A percentile compares a stretch with the other conserved stretches of the same genome.
Evolutionary conservation across 37 sponge, comb jelly and placozoan species (phyloP).

Genomic region (Axinella damicornis): DNA sequence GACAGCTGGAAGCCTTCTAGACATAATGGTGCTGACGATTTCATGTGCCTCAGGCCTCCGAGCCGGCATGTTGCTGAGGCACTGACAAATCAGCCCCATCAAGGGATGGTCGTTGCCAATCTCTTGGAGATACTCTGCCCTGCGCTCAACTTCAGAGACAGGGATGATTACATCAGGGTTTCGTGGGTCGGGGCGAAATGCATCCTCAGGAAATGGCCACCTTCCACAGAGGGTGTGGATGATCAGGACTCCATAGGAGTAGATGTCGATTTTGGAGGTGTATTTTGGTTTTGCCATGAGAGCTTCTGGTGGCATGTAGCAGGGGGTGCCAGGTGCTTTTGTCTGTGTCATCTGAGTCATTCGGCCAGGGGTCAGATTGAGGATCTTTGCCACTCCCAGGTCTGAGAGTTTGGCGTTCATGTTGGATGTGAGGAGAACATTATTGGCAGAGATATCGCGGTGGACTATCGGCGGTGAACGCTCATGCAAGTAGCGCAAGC

Average conservation of each 20-base stretch:
- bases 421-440: conserved; percentile 22
- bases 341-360: conserved; percentile 17
- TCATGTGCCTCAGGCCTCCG: too few species aligned
- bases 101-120: too few species aligned
- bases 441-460: conserved; percentile 46
- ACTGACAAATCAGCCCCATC: too few species aligned
- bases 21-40: too few species aligned
- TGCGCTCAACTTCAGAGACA: too few species aligned
- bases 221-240: conserved; percentile 19
- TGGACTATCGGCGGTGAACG: conserved; percentile 30
- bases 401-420: conserved; percentile 52
- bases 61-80: too few species aligned
- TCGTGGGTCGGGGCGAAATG: too few species aligned
- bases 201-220: conserved; percentile 30
- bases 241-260: conserved; percentile 45
- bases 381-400: conserved; percentile 30
- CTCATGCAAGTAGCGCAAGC: conserved; percentile 38
- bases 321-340: conserved; percentile 7
- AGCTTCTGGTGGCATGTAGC: conserved; percentile 63
- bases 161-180: too few species aligned
- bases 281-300: conserved; percentile 8
- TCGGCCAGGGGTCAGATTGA: conserved; percentile 8
- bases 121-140: too few species aligned
- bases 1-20: too few species aligned
- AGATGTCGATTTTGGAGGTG: conserved; percentile 13